Conservation (phyloP, 2,888 invertebrate species). For the Synergus gifuensis region DNA sequence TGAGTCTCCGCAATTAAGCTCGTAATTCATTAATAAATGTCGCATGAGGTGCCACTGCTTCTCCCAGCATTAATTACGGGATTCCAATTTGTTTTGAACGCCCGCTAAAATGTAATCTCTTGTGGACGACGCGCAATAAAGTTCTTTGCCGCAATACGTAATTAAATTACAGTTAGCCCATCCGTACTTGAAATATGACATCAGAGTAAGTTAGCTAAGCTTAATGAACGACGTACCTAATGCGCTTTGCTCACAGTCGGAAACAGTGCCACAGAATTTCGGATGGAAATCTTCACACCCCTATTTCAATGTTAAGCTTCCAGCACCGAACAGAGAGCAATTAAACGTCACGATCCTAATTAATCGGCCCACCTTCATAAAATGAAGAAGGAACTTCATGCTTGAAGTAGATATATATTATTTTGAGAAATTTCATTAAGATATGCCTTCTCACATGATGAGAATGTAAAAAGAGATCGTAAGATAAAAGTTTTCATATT, state of each 20-base stretch:
- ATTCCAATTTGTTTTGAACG: conserved; percentile 25
- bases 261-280: neutral
- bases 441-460: neutral
- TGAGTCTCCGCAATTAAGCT: neutral
- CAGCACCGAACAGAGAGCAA: neutral
- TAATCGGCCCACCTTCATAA: neutral
- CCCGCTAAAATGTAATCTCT: conserved; percentile 29
- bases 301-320: conserved; percentile 11
- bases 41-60: neutral
- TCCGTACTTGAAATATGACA: conserved; percentile 21
- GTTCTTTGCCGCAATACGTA: conserved; percentile 21
- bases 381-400: neutral
- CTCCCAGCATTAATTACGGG: neutral
- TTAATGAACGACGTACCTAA: conserved; percentile 24
- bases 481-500: neutral
- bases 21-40: conserved; percentile 26
- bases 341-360: conserved; percentile 16
- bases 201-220: conserved; percentile 28
- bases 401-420: neutral
- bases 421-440: neutral
- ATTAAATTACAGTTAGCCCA: conserved; percentile 26
- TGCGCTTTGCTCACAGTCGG: conserved; percentile 22
- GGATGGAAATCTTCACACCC: conserved; percentile 4
- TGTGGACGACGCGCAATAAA: conserved; percentile 23
- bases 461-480: neutral